Evolutionary conservation across 1,140 invertebrate genomes (phyloP).

Genomic region (Druon quercuslanigerum): DNA sequence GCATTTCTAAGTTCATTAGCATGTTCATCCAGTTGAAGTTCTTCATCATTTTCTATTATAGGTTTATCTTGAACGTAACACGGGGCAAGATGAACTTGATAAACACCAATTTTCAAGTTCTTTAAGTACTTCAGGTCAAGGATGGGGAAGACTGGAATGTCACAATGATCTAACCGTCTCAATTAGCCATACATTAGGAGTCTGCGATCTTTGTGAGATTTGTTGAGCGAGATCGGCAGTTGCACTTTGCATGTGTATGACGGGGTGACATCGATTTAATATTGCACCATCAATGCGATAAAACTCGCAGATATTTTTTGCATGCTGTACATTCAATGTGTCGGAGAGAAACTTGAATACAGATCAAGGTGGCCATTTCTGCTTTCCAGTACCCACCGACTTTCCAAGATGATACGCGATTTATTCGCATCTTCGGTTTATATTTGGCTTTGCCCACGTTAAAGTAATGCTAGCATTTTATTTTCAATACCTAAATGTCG

Average conservation of each 20-base stretch:
- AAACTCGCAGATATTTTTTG: neutral
- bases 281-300: neutral
- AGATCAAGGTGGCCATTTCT: constrained; percentile 22
- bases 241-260: too few species aligned
- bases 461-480: constrained; percentile 26
- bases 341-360: too few species aligned
- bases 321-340: neutral
- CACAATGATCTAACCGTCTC: too few species aligned
- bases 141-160: too few species aligned
- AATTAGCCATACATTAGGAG: constrained; percentile 1
- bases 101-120: constrained; percentile 5
- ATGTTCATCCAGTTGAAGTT: too few species aligned
- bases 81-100: constrained; percentile 25
- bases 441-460: constrained; percentile 11
- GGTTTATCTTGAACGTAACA: constrained; percentile 20
- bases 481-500: neutral
- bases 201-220: neutral
- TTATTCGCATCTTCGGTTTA: constrained; percentile 38
- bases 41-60: too few species aligned
- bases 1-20: too few species aligned
- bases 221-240: too few species aligned
- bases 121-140: too few species aligned
- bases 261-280: too few species aligned
- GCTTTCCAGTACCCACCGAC: neutral
- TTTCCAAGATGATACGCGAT: too few species aligned